Base-by-base conservation (phyloP, 92 coral and sea anemone genomes). In the Palythoa grandiflora region DNA sequence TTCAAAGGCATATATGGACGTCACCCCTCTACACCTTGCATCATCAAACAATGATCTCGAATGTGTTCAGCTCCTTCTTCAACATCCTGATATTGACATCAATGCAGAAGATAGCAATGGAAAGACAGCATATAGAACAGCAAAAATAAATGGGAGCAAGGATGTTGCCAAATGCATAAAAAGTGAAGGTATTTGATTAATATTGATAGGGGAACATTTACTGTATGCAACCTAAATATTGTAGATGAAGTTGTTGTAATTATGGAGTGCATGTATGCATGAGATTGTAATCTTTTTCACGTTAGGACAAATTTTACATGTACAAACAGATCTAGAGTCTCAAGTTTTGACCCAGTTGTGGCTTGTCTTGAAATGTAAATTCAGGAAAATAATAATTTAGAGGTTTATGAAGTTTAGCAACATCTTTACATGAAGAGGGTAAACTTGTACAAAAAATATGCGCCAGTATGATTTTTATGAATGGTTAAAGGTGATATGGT, bases 161-260 rank as follows among this genome's bases (percentile, higher is more conserved):
- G 73, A 80, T 17, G n/a, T 80, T 80, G 85, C 73, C 57, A 80
- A 80, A 80, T 80, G 38, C 85, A 80, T 80, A n/a, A 80, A 65
- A 70, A 80, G 73, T 39, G 85, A 70, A 80, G 85, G 85, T 80
- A 39, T 61, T 36, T n/a, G n/a, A n/a, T n/a, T 28, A 13, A 57
- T 57, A 17, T 57, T 57, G 15, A 1, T 59, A 59, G 65, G 16
- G 19, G 19, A 14, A 59, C 13, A 13, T 57, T 4, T 57, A 12
- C n/a, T 8, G 15, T 13, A 13, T 59, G n/a, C 13, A 59, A 10
- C 6, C 3, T 59, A 17, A 3, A 12, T 57, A 12, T 57, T 4
- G 61, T 57, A 57, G 14, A 2, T 13, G 8, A 57, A 57, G 3
- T 57, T 57, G 16, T 44, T 44, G 50, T 44, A 44, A 3, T 44